A percentile compares a stretch with the other conserved stretches of the same genome.
These are phyloP conservation scores for Neogobius melanostomus DNA, from an alignment of 2,113 vertebrate genomes.

Conservation along the genomic window DNA sequence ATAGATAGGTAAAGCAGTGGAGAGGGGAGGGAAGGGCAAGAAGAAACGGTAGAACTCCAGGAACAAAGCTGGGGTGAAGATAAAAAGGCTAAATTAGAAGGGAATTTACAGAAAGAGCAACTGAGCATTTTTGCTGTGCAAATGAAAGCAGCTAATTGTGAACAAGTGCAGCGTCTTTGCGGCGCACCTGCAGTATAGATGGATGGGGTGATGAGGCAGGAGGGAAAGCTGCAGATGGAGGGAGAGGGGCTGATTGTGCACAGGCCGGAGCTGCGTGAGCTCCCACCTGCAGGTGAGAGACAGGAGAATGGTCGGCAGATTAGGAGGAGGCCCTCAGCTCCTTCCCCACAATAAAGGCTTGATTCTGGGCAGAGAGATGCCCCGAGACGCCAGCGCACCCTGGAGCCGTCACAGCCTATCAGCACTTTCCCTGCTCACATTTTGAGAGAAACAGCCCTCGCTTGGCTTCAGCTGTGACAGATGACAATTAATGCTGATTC, in stretches of 20 bases:
- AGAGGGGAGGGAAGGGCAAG: slow-evolving; percentile 40
- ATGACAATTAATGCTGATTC: slow-evolving; percentile 69
- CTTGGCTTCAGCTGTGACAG: slow-evolving; percentile 57
- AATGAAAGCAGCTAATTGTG: slow-evolving; percentile 58
- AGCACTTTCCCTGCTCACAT: slow-evolving; percentile 33
- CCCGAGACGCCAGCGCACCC: slow-evolving; percentile 56
- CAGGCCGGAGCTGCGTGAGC: slow-evolving; percentile 56
- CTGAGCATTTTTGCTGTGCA: slow-evolving; percentile 8
- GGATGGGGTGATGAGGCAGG: slow-evolving; percentile 21
- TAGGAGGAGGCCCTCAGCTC: slow-evolving; percentile 66
- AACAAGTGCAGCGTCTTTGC: slow-evolving; percentile 26
- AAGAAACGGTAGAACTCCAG: slow-evolving; percentile 25
- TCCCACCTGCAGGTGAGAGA: slow-evolving; percentile 70
- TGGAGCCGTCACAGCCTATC: slow-evolving; percentile 63
- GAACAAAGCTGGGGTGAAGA: slow-evolving; percentile 27
- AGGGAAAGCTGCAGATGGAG: slow-evolving; percentile 35
- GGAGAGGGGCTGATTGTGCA: slow-evolving; percentile 42
- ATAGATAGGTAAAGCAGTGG: slow-evolving; percentile 71
- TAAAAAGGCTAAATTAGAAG: slow-evolving; percentile 31
- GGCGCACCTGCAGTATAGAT: slow-evolving; percentile 59
- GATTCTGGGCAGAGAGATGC: slow-evolving; percentile 64
- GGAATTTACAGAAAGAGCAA: slow-evolving; percentile 25
- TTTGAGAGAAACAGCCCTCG: slow-evolving; percentile 46
- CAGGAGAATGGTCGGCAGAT: slow-evolving; percentile 73
- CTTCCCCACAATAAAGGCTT: slow-evolving; percentile 70